phyloP scores from a whole-genome alignment of 2,113 vertebrate species.

The Halichoeres trimaculatus region DNA sequence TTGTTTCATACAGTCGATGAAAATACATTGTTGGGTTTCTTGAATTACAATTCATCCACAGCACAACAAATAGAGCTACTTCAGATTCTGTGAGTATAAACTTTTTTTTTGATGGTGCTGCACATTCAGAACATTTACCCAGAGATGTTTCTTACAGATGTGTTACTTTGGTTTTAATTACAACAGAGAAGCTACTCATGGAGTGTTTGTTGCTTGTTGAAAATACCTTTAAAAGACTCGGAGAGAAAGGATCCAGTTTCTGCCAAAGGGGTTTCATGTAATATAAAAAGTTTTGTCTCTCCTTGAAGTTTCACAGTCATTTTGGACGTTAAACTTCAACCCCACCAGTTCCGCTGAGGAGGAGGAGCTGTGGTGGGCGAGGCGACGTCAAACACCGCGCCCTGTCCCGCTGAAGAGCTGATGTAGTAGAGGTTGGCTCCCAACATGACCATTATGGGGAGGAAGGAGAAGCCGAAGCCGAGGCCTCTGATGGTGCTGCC shows the following conservation, averaged over 20 bases:
- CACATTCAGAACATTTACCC: too few relatives aligned
- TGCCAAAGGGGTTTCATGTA: neutral
- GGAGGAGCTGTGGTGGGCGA: constrained; percentile 49
- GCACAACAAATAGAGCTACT: too few relatives aligned
- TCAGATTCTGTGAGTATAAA: too few relatives aligned
- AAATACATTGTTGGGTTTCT: too few relatives aligned
- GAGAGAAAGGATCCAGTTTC: neutral
- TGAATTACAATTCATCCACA: too few relatives aligned
- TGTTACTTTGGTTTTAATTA: neutral
- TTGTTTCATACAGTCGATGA: too few relatives aligned
- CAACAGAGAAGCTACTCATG: neutral
- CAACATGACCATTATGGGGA: constrained; percentile 88
- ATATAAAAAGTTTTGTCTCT: neutral
- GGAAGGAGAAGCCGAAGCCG: constrained; percentile 90
- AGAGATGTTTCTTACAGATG: neutral
- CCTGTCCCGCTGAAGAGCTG: constrained; percentile 81
- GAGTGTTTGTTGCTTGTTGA: neutral
- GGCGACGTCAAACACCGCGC: constrained; percentile 78
- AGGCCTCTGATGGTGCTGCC: constrained; percentile 86
- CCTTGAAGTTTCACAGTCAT: neutral
- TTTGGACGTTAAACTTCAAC: constrained; percentile 64
- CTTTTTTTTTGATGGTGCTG: too few relatives aligned
- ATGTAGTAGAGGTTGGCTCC: constrained; percentile 89
- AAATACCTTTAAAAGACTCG: neutral
- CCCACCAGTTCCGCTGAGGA: constrained; percentile 82